Base-by-base conservation (phyloP, 2,797 vertebrate genomes). In the Choloepus didactylus region DNA sequence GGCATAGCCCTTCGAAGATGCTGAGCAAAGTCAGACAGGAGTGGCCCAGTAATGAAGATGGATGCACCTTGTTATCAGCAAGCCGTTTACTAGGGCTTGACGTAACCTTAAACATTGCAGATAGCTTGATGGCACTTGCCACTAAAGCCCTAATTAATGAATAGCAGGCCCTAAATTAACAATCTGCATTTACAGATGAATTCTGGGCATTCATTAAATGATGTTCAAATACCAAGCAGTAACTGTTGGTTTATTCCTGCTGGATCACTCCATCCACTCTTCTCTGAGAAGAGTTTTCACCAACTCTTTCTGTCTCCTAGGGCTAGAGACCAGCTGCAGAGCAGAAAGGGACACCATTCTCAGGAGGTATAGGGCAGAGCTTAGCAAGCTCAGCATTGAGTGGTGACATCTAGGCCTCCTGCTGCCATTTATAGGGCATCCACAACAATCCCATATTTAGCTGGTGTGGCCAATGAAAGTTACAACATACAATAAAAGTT, bases 101-200 rank as follows among this genome's bases (percentile, higher is more conserved):
- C 99, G 99, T 99, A 99, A 99, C 99, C 99, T 99, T 99, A 99
- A 99, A 99, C 99, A 99, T 98, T 98, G 98, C 98, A 98, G 99
- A 99, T 99, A 99, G 99, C 99, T 99, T 99, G 98, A 98, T 99
- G 98, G 98, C 99, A 98, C 98, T 99, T 99, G 98, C 98, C 99
- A 99, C 99, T 99, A 99, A 99, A 98, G 98, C 98, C 98, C 99
- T 99, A 99, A 99, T 99, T 99, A 99, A 99, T 99, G 99, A 99
- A 99, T 98, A 98, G 98, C 98, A 98, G 98, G 98, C 98, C 98
- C 98, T 98, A 99, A 99, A 99, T 98, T 98, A 99, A 98, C 98
- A 98, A 98, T 98, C 98, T 99, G 98, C 99, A 99, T 99, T 99
- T 99, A 99, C 98, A 99, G 99, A 99, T 99, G 98, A 99, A 99